Evolutionary conservation across 1,140 invertebrate genomes (phyloP), one percentile per base, ranked within the genome.

Genomic region (Drosophila ohnishii): DNA sequence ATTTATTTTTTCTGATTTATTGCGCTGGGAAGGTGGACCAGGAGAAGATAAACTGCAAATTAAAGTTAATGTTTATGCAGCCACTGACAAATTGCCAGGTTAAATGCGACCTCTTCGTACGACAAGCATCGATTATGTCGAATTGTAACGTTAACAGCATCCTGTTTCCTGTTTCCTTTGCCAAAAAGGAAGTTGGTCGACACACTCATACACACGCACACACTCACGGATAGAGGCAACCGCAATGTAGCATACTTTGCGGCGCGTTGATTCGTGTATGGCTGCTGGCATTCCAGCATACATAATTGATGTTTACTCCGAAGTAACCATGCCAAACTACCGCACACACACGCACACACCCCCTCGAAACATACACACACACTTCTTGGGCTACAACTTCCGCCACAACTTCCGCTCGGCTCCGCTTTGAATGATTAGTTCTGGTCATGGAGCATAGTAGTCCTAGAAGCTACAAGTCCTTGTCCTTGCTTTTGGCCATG

Each of bases 51-150:
- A 84, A 84, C 74, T 85, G 82, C 75, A 79, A 87, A 86, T 87
- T 53, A 86, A 87, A 86, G 56, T 87, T 65, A 76, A 79, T 87
- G 82, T 79, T 82, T 87, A 88, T 88, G 80, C 84, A 80, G 77
- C 73, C 80, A 77, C 73, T 51, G 72, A 76, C 83, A 86, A 86
- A 86, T 86, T 86, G 83, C 66, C 79, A 87, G 83, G 83, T 86
- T 87, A 86, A 83, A 87, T 87, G 83, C 79, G 82, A 86, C 75
- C 74, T 55, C 34, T 76, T 76, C 79, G 83, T 86, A 79, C 84
- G 84, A 86, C 79, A 87, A 88, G 83, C 84, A 88, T 88, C 84
- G 84, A 88, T 88, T 88, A 88, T 88, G 80, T 88, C 74, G 80
- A 88, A 88, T 84, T 84, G 80, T 88, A 87, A 78, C 84, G 81